phyloP scores from a whole-genome alignment of 1,140 invertebrate species.

The Rhopalosiphum maidis region DNA sequence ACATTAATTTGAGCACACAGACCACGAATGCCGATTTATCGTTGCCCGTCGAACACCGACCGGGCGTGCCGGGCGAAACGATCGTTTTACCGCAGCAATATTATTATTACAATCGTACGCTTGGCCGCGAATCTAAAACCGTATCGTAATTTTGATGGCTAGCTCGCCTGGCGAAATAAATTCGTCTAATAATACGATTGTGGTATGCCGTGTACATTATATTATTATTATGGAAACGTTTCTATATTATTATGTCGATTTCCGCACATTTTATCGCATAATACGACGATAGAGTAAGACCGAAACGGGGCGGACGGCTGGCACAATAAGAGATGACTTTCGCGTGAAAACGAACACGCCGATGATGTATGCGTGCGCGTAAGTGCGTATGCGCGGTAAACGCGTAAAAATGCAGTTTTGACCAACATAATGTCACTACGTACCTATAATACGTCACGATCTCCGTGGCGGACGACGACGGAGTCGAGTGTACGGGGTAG shows the following conservation, averaged over 20 bases:
- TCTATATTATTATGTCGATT: background rate
- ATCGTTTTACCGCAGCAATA: background rate
- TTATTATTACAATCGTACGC: background rate
- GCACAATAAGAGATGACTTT: background rate
- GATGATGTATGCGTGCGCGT: background rate
- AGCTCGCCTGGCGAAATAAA: background rate
- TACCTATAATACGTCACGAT: background rate
- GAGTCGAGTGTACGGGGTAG: background rate
- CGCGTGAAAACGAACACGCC: background rate
- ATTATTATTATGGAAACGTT: too few relatives aligned
- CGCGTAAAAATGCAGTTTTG: slow-evolving; percentile 45
- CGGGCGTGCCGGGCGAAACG: too few relatives aligned
- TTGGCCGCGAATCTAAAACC: background rate
- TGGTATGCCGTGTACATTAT: background rate
- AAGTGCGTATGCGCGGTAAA: background rate
- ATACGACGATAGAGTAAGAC: too few relatives aligned
- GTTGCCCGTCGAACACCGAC: background rate
- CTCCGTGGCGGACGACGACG: background rate
- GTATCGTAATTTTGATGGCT: background rate
- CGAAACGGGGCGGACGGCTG: too few relatives aligned
- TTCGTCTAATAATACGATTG: background rate
- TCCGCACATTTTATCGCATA: too few relatives aligned
- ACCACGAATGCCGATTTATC: background rate
- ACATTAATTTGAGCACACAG: background rate
- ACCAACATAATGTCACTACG: background rate